Percentiles rank a stretch among this genome's conserved stretches.
phyloP scores from a whole-genome alignment of 2,888 invertebrate species.

The Timandra comae region DNA sequence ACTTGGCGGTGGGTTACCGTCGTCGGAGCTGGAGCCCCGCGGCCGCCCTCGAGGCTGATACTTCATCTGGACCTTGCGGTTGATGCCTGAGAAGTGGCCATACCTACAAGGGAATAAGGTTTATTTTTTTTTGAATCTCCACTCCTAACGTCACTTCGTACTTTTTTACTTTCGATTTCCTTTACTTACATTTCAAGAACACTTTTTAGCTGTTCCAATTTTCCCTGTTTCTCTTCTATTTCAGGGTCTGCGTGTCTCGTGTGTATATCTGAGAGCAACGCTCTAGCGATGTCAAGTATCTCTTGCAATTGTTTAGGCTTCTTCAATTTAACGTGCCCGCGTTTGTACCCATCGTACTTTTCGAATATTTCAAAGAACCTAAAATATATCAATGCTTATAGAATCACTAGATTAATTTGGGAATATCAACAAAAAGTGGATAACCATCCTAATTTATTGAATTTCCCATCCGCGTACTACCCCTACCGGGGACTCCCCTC shows the following conservation, averaged over 20 bases:
- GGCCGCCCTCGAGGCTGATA: constrained; percentile 97
- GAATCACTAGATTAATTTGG: no score
- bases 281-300: constrained; percentile 96
- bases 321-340: constrained; percentile 98
- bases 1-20: no score
- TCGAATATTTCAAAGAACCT: constrained; percentile 99
- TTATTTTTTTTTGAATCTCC: no score
- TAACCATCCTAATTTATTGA: no score
- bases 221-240: constrained; percentile 97
- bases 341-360: constrained; percentile 96
- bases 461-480: no score
- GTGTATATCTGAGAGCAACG: constrained; percentile 91
- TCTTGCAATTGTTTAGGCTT: constrained; percentile 98
- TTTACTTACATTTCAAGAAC: constrained; percentile 97
- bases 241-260: constrained; percentile 92
- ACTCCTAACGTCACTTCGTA: no score
- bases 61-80: constrained; percentile 99
- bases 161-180: no score
- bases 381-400: no score
- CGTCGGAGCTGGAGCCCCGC: constrained; percentile 94
- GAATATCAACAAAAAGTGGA: no score
- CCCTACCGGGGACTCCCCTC: no score
- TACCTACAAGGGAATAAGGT: constrained; percentile 85
- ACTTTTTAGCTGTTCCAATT: constrained; percentile 97
- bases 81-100: constrained; percentile 99